Percentiles rank a stretch among this genome's conserved stretches.
Evolutionary conservation across 2,113 vertebrate genomes (phyloP).

Genomic region (Collichthys lucidus): DNA sequence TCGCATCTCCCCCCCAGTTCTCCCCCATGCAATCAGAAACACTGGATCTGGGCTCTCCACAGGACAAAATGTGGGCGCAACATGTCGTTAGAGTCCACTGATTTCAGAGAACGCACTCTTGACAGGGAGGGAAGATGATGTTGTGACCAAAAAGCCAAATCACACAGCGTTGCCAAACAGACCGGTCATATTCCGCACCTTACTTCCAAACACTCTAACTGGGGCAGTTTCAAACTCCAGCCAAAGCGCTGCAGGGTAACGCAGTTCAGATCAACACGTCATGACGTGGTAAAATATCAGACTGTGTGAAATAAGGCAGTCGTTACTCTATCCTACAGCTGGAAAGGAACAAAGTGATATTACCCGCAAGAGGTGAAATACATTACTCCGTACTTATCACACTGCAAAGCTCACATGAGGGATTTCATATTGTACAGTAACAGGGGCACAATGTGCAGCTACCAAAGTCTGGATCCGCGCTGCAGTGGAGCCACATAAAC

Average conservation of each 20-base stretch:
- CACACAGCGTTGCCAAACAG: not conserved
- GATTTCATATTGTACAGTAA: constrained; percentile 5
- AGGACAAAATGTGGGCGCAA: constrained; percentile 80
- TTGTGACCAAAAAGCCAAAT: constrained; percentile 34
- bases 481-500: too few relatives aligned
- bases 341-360: constrained; percentile 26
- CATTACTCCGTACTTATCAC: not conserved
- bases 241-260: constrained; percentile 21
- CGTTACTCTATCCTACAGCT: constrained; percentile 26
- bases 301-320: constrained; percentile 32
- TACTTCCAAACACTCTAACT: constrained; percentile 22
- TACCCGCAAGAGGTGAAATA: not conserved
- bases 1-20: constrained; percentile 81
- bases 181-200: constrained; percentile 33
- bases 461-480: not conserved
- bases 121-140: constrained; percentile 32
- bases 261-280: constrained; percentile 30
- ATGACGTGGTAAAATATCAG: constrained; percentile 25
- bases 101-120: constrained; percentile 65
- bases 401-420: not conserved
- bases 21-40: constrained; percentile 82
- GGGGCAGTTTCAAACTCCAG: constrained; percentile 21
- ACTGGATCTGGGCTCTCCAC: constrained; percentile 61
- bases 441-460: not conserved
- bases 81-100: constrained; percentile 70